These are phyloP conservation scores for Gasterosteus nipponicus DNA, from an alignment of 2,113 vertebrate species.

Conservation along the genomic window DNA sequence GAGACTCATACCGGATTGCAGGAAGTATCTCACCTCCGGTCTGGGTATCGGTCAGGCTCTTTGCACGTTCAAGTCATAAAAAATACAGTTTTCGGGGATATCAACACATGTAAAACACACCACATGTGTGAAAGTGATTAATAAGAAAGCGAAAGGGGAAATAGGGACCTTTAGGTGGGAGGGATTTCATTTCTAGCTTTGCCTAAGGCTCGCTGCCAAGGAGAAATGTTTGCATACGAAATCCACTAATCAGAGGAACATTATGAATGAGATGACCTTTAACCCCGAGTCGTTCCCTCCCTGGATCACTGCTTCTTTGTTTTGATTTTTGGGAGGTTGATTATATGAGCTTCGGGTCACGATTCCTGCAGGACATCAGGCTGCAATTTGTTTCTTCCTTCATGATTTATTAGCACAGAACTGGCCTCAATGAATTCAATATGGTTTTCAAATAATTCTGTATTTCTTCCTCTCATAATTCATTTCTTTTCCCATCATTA, in stretches of 20 bases:
- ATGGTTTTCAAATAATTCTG: constrained; percentile 3
- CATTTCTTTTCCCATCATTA: neutral
- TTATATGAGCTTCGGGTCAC: constrained; percentile 34
- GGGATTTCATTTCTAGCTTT: constrained; percentile 23
- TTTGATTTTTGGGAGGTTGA: constrained; percentile 29
- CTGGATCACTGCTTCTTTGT: constrained; percentile 34
- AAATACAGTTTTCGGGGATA: constrained; percentile 12
- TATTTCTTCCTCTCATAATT: neutral
- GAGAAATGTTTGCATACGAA: constrained; percentile 31
- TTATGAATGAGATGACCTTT: constrained; percentile 26
- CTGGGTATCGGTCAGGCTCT: constrained; percentile 31
- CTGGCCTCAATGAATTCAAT: neutral
- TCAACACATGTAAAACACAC: constrained; percentile 28
- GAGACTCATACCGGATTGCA: neutral
- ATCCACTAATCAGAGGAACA: constrained; percentile 30
- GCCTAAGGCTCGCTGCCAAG: constrained; percentile 8
- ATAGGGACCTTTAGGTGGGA: neutral
- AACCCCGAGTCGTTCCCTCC: neutral
- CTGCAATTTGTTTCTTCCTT: constrained; percentile 7
- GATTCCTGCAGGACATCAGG: constrained; percentile 3
- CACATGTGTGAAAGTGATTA: neutral
- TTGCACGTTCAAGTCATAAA: constrained; percentile 20
- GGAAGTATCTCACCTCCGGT: constrained; percentile 33
- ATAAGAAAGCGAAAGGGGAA: neutral
- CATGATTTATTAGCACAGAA: neutral